Evolutionary conservation across 2,888 invertebrate genomes (phyloP).

Genomic region (Drosophila testacea): DNA sequence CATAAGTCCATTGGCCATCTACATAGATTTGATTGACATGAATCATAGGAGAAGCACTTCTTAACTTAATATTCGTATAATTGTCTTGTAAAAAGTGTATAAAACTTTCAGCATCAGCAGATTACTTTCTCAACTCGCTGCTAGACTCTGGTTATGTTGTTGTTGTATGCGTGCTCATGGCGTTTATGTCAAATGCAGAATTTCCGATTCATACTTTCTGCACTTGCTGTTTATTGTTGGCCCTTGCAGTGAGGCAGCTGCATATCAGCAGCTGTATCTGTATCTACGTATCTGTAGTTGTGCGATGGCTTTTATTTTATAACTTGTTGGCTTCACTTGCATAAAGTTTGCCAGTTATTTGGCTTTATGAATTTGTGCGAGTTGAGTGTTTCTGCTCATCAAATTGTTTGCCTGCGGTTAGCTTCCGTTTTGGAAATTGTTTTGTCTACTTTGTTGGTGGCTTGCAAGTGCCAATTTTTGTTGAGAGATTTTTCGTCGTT

Average conservation of each 20-base stretch:
- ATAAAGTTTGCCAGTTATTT: conserved; percentile 53
- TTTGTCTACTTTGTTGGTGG: conserved; percentile 28
- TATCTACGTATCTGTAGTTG: conserved; percentile 4
- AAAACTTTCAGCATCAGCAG: background rate
- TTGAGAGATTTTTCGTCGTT: conserved; percentile 1
- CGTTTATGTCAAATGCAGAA: conserved; percentile 78
- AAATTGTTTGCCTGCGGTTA: conserved; percentile 45
- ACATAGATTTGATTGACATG: background rate
- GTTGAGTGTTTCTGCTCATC: background rate
- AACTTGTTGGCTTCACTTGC: conserved; percentile 65
- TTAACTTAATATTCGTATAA: background rate
- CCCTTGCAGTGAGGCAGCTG: conserved; percentile 24
- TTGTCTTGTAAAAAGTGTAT: conserved; percentile 6
- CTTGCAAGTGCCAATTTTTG: conserved; percentile 27
- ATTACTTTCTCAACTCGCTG: conserved; percentile 2
- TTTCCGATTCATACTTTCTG: conserved; percentile 71
- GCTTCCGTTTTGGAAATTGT: conserved; percentile 57
- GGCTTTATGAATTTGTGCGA: conserved; percentile 14
- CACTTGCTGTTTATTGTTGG: conserved; percentile 71
- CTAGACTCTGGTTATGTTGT: background rate
- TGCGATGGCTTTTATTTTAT: conserved; percentile 53
- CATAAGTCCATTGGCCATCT: background rate
- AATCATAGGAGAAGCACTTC: background rate
- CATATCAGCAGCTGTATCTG: conserved; percentile 17
- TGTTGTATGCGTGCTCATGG: conserved; percentile 60